Percentiles rank a stretch among this genome's conserved stretches.
Conservation (phyloP, 2,888 invertebrate genomes). For the Chrysotoxum bicinctum region DNA sequence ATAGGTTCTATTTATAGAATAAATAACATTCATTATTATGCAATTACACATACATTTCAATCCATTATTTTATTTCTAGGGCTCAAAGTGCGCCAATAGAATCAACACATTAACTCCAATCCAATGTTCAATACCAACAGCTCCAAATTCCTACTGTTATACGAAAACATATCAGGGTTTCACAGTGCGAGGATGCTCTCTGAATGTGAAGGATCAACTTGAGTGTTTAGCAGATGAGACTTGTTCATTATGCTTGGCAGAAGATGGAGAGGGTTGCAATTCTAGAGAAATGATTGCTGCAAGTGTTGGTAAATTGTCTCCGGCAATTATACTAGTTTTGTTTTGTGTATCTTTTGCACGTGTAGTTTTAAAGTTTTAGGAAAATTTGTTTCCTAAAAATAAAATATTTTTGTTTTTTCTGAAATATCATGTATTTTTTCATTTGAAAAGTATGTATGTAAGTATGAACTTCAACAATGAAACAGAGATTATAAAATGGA, state of each 20-base stretch:
- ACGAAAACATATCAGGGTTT: conserved; percentile 51
- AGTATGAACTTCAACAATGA: not conserved
- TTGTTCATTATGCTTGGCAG: conserved; percentile 77
- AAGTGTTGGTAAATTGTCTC: not conserved
- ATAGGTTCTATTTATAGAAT: no score
- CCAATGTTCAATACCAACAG: conserved; percentile 76
- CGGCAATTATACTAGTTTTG: not conserved
- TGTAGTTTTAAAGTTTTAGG: not conserved
- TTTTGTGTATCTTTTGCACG: not conserved
- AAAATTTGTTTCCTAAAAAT: not conserved
- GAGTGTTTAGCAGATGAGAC: conserved; percentile 74
- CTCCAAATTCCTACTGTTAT: conserved; percentile 79
- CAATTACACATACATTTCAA: no score
- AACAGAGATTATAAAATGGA: no score
- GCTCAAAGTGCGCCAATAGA: conserved; percentile 74
- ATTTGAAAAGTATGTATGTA: not conserved
- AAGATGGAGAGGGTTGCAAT: conserved; percentile 77
- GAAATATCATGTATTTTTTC: not conserved
- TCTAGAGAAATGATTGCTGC: not conserved
- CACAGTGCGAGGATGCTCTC: conserved; percentile 77
- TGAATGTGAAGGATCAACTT: conserved; percentile 75
- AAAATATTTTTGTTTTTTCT: not conserved
- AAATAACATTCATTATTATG: no score
- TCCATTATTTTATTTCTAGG: conserved; percentile 59
- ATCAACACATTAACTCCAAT: conserved; percentile 63